Percentiles rank a stretch among this genome's conserved stretches.
Evolutionary conservation across 2,888 invertebrate species (phyloP).

Genomic region (Troides oblongomaculatus): DNA sequence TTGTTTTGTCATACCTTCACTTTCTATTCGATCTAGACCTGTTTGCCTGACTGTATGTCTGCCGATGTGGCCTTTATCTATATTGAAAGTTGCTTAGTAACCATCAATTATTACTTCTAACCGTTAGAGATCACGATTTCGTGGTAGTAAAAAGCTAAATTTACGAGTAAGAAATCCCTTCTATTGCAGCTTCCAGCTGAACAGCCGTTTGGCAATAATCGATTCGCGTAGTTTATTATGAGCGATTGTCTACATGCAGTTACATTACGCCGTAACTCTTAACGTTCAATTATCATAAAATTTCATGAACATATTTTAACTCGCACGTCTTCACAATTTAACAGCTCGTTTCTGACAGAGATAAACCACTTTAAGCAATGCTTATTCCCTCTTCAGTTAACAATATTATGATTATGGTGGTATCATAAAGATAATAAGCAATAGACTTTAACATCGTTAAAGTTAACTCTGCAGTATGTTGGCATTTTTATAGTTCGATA

Average conservation of each 20-base stretch:
- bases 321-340: neutral
- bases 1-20: slow-evolving; percentile 29
- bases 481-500: too few species aligned
- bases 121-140: slow-evolving; percentile 18
- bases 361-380: too few species aligned
- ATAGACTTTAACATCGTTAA: too few species aligned
- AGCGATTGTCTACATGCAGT: slow-evolving; percentile 6
- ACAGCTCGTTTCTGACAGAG: neutral
- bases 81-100: slow-evolving; percentile 27
- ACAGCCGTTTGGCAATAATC: slow-evolving; percentile 8
- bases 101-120: slow-evolving; percentile 25
- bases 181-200: slow-evolving; percentile 8
- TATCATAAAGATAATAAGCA: too few species aligned
- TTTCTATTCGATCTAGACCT: slow-evolving; percentile 31
- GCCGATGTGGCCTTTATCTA: slow-evolving; percentile 22
- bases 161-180: slow-evolving; percentile 16
- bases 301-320: slow-evolving; percentile 2
- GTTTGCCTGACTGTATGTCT: slow-evolving; percentile 27
- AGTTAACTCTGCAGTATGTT: too few species aligned
- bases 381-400: too few species aligned
- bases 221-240: slow-evolving; percentile 6
- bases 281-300: slow-evolving; percentile 4
- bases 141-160: slow-evolving; percentile 12
- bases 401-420: too few species aligned
- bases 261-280: neutral